Conservation (phyloP, 2,797 vertebrate genomes). For the Myotis vivesi region DNA sequence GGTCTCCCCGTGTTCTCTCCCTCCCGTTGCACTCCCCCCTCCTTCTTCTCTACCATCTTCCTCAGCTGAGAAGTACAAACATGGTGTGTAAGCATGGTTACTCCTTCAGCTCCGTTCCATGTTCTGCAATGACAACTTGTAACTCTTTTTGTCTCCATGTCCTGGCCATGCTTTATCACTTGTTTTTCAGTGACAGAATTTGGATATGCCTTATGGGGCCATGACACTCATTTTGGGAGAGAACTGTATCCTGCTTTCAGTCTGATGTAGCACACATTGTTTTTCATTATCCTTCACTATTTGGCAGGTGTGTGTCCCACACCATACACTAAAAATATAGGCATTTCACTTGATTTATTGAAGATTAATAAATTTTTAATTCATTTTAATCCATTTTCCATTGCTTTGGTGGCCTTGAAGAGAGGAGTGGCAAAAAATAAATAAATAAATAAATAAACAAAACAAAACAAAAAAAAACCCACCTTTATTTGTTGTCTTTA, state of each 20-base stretch:
- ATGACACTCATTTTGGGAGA: neutral
- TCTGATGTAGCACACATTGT: neutral
- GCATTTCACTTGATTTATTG: neutral
- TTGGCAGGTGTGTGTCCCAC: neutral
- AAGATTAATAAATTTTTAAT: neutral
- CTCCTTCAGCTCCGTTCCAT: neutral
- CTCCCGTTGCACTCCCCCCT: neutral
- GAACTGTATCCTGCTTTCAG: neutral
- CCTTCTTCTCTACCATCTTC: neutral
- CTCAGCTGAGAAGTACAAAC: neutral
- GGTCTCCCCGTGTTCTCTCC: neutral
- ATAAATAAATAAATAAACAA: too few species aligned
- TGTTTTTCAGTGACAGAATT: neutral
- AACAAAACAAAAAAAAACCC: neutral
- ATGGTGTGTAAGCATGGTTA: neutral
- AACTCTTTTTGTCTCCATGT: neutral
- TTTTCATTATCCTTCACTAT: neutral
- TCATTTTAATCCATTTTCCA: neutral
- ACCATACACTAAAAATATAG: neutral
- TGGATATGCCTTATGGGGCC: too few species aligned
- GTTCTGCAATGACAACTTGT: neutral
- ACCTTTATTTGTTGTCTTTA: neutral
- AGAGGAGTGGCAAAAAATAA: neutral
- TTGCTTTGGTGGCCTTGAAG: neutral
- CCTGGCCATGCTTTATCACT: neutral